phyloP scores from a whole-genome alignment of 2,888 invertebrate species.

The Acrocyrtus sp. region DNA sequence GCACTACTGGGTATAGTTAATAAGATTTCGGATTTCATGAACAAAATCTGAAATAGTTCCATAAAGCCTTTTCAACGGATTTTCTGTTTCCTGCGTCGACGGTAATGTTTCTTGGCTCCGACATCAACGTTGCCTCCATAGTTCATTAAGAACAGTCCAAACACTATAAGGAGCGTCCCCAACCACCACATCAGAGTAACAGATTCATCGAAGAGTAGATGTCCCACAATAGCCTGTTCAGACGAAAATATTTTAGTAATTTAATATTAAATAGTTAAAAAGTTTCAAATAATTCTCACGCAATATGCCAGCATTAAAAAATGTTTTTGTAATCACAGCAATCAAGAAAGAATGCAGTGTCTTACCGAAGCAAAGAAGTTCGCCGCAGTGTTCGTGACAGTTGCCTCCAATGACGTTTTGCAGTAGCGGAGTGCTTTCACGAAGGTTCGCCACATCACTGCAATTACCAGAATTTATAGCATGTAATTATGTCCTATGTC shows the following conservation, averaged over 20 bases:
- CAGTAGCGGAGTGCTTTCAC: constrained; percentile 67
- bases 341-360: not conserved
- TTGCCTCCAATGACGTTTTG: constrained; percentile 67
- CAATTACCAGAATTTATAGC: constrained; percentile 67
- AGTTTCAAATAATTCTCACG: not conserved
- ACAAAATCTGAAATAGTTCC: no score
- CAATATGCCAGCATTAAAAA: no score
- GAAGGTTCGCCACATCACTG: constrained; percentile 68
- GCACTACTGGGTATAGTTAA: no score
- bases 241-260: no score
- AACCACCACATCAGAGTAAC: constrained; percentile 77
- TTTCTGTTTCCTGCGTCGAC: constrained; percentile 38
- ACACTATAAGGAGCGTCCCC: constrained; percentile 76
- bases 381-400: constrained; percentile 68
- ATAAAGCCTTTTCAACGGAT: constrained; percentile 26
- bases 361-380: constrained; percentile 68
- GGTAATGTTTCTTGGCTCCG: constrained; percentile 19
- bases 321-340: not conserved
- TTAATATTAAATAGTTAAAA: not conserved
- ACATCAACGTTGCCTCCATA: constrained; percentile 56
- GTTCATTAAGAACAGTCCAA: constrained; percentile 75
- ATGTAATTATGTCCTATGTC: no score
- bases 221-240: constrained; percentile 78
- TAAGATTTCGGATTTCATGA: no score
- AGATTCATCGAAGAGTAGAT: constrained; percentile 76